A percentile compares a stretch with the other conserved stretches of the same genome.
Evolutionary conservation across 92 coral and sea anemone species (phyloP).

Genomic region (Zoanthus solanderi): DNA sequence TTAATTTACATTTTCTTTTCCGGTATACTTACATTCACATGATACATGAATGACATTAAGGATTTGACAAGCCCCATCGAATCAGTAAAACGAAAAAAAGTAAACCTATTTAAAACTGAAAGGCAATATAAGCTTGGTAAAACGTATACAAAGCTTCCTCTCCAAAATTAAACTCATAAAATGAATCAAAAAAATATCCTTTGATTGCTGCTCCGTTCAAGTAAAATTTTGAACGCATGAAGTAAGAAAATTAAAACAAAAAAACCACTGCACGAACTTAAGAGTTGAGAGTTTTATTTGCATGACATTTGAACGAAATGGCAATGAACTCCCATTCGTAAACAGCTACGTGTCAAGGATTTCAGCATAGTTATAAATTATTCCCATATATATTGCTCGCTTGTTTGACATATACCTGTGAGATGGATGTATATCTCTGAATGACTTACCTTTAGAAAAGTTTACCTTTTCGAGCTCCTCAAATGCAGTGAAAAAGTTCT

Average conservation of each 20-base stretch:
- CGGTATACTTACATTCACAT: not conserved
- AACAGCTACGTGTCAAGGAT: conserved; percentile 18
- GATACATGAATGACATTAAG: not conserved
- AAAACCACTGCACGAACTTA: not conserved
- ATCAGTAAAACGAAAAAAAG: not conserved
- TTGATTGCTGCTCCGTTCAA: not conserved
- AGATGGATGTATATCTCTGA: not conserved
- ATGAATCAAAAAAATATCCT: not conserved
- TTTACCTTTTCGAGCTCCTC: not conserved
- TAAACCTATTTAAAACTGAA: not conserved
- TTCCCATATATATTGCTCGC: not conserved
- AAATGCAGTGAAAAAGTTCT: not conserved
- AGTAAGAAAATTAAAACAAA: not conserved
- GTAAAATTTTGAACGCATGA: not conserved
- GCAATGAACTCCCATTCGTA: conserved; percentile 9
- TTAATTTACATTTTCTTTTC: not conserved
- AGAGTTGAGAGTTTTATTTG: not conserved
- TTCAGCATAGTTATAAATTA: not conserved
- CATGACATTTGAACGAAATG: not conserved
- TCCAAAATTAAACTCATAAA: not conserved
- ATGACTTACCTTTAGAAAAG: conserved; percentile 13
- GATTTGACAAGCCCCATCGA: not conserved
- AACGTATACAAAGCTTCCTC: not conserved
- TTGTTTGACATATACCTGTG: not conserved
- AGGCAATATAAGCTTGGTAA: not conserved